Percentiles rank a stretch among this genome's conserved stretches.
These are phyloP conservation scores for Furcula furcula DNA, from an alignment of 2,888 invertebrate genomes.

Conservation along the genomic window DNA sequence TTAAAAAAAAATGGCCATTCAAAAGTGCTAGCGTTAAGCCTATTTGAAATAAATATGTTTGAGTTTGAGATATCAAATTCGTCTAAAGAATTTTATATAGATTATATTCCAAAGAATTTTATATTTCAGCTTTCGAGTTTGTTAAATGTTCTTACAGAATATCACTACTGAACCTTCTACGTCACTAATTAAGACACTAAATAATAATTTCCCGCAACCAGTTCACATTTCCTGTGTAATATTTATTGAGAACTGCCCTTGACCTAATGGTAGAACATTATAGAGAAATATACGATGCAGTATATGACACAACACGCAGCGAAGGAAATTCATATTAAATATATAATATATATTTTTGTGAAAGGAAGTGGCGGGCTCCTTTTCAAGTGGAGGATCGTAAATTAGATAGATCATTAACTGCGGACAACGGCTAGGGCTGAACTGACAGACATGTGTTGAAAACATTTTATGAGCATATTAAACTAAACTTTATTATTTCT, in stretches of 20 bases:
- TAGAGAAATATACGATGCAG: conserved; percentile 13
- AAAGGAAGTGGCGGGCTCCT: conserved; percentile 27
- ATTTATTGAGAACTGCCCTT: conserved; percentile 17
- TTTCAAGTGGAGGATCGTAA: conserved; percentile 38
- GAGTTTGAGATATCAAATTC: too few relatives aligned
- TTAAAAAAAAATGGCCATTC: too few relatives aligned
- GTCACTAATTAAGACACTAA: neutral
- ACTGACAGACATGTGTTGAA: conserved; percentile 2
- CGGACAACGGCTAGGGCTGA: conserved; percentile 20
- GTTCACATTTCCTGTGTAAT: neutral
- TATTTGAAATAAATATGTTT: too few relatives aligned
- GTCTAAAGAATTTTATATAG: too few relatives aligned
- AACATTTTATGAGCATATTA: too few relatives aligned
- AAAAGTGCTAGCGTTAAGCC: too few relatives aligned
- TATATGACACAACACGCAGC: conserved; percentile 17
- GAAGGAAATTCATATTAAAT: too few relatives aligned
- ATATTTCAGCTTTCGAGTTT: too few relatives aligned
- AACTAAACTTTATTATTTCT: too few relatives aligned
- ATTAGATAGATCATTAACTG: conserved; percentile 35
- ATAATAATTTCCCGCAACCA: neutral
- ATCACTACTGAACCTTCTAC: too few relatives aligned
- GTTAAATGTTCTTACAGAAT: too few relatives aligned
- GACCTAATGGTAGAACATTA: conserved; percentile 18
- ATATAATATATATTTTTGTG: conserved; percentile 33
- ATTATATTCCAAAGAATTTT: too few relatives aligned